Conservation (phyloP, 1,140 invertebrate species). For the Rhagoletis pomonella region DNA sequence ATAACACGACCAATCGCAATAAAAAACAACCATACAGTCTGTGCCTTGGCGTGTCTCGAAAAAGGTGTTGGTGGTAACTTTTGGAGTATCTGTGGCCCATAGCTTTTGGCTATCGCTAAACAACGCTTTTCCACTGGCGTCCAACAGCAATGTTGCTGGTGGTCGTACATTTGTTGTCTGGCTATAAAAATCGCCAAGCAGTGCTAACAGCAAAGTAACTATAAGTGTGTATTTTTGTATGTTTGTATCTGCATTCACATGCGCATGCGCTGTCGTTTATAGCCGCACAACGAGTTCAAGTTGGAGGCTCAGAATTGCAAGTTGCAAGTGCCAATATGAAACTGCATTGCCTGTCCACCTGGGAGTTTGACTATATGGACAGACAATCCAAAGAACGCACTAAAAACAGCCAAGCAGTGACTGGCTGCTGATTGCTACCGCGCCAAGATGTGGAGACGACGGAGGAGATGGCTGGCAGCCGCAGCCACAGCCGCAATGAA, state of each 20-base stretch:
- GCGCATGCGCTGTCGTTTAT: slow-evolving; percentile 28
- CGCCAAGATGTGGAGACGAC: not conserved
- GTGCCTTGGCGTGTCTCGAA: not conserved
- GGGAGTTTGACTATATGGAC: not conserved
- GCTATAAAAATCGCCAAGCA: not conserved
- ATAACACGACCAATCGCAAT: not conserved
- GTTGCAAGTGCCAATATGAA: slow-evolving; percentile 14
- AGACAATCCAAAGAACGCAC: not conserved
- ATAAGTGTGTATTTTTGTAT: not conserved
- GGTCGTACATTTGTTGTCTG: not conserved
- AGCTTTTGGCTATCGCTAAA: slow-evolving; percentile 49
- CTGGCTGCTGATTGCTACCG: slow-evolving; percentile 43
- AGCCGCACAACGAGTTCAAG: slow-evolving; percentile 31
- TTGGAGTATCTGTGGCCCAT: slow-evolving; percentile 36
- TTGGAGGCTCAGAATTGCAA: slow-evolving; percentile 37
- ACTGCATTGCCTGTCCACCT: slow-evolving; percentile 35
- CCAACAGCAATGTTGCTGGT: slow-evolving; percentile 22
- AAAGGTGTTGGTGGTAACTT: slow-evolving; percentile 17
- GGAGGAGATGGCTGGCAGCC: not conserved
- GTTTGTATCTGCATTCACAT: not conserved
- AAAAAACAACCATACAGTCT: not conserved
- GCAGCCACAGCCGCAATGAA: not conserved
- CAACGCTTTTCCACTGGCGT: slow-evolving; percentile 24
- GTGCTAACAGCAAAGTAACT: slow-evolving; percentile 3
- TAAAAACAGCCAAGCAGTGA: slow-evolving; percentile 4